Conservation (phyloP, 2,113 vertebrate genomes). For the Ophiodon elongatus region DNA sequence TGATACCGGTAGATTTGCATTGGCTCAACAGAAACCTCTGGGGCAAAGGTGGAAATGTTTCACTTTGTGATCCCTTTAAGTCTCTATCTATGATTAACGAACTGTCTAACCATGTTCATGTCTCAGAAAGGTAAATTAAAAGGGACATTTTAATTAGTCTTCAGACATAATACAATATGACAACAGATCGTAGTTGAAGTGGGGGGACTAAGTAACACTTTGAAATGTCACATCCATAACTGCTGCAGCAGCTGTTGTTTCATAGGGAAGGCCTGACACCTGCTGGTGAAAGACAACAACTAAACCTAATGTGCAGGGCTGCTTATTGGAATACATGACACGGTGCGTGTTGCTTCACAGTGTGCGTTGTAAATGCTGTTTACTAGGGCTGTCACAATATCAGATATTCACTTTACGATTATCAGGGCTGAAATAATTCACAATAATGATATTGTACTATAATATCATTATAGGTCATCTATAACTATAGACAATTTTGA, state of each 20-base stretch:
- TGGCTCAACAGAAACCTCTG: background rate
- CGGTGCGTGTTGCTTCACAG: background rate
- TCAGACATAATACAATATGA: background rate
- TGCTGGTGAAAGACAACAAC: slow-evolving; percentile 73
- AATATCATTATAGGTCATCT: too few species aligned
- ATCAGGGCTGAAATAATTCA: background rate
- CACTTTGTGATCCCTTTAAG: background rate
- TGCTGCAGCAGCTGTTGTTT: slow-evolving; percentile 54
- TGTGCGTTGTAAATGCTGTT: background rate
- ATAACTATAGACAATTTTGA: background rate
- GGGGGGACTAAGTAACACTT: background rate
- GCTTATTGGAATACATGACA: background rate
- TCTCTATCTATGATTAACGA: background rate
- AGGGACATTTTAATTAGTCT: background rate
- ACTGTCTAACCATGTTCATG: background rate
- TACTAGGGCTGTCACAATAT: background rate
- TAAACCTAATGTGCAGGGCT: background rate
- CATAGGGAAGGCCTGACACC: slow-evolving; percentile 84
- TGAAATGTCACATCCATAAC: background rate
- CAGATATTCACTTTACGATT: background rate
- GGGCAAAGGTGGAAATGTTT: background rate
- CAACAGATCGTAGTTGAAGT: background rate
- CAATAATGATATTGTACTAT: background rate
- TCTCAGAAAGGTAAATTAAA: background rate
- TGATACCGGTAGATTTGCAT: background rate